Conservation (phyloP, 2,888 invertebrate species). For the Trichogramma dendrolimi region DNA sequence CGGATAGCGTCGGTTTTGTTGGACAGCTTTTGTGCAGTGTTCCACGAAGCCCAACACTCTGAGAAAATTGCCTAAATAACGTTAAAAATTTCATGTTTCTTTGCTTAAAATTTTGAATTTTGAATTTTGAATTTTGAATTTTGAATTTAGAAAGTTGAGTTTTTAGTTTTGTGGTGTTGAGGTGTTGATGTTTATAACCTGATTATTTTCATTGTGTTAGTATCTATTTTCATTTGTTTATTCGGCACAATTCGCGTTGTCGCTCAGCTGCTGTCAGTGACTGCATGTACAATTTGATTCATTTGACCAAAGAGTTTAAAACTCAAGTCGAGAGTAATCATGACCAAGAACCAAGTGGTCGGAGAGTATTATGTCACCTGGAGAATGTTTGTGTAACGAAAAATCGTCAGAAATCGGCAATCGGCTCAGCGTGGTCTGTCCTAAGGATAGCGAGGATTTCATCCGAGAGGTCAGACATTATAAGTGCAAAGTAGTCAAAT, state of each 20-base stretch:
- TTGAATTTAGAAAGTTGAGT: not conserved
- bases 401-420: slow-evolving; percentile 5
- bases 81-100: slow-evolving; percentile 13
- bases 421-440: not conserved
- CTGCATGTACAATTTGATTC: no score
- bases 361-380: slow-evolving; percentile 19
- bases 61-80: slow-evolving; percentile 8
- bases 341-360: slow-evolving; percentile 14
- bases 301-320: not conserved
- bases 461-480: slow-evolving; percentile 4
- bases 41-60: not conserved
- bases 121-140: not conserved
- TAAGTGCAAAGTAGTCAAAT: slow-evolving; percentile 18
- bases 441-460: slow-evolving; percentile 11
- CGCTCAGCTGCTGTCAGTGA: no score
- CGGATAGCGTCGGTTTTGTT: not conserved
- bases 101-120: slow-evolving; percentile 3
- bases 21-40: not conserved
- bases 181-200: not conserved
- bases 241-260: not conserved
- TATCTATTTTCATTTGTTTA: slow-evolving; percentile 14
- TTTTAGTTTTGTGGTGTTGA: not conserved
- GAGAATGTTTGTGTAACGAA: slow-evolving; percentile 17
- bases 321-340: slow-evolving; percentile 1
- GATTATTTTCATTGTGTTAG: slow-evolving; percentile 5